These are phyloP conservation scores for Parthenolecanium corni DNA, from an alignment of 2,888 invertebrate species.

Conservation along the genomic window DNA sequence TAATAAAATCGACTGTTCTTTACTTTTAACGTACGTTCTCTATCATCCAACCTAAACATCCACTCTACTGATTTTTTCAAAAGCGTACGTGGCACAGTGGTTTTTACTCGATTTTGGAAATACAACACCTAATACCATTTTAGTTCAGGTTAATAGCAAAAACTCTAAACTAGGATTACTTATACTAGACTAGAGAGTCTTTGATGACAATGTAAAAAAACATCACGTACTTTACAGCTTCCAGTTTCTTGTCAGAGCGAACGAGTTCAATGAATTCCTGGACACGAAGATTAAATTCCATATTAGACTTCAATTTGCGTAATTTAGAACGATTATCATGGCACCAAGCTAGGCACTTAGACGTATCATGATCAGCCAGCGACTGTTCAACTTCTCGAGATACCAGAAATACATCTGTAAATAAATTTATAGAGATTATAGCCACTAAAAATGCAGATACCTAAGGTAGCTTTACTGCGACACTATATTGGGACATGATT, in stretches of 20 bases:
- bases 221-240: constrained; percentile 60
- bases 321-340: constrained; percentile 92
- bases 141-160: no score
- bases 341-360: constrained; percentile 87
- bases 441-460: neutral
- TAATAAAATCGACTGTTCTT: no score
- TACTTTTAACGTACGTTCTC: no score
- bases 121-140: no score
- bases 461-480: neutral
- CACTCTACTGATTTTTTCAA: no score
- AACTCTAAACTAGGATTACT: no score
- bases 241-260: constrained; percentile 69
- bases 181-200: no score
- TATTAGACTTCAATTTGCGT: constrained; percentile 81
- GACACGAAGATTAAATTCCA: constrained; percentile 87
- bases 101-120: no score
- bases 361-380: constrained; percentile 65
- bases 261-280: constrained; percentile 94
- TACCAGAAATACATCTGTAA: constrained; percentile 64
- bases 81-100: no score
- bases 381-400: constrained; percentile 81
- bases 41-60: no score
- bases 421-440: constrained; percentile 2
- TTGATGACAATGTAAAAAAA: no score
- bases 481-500: neutral